A percentile compares a stretch with the other conserved stretches of the same genome.
Conservation (phyloP, 2,113 vertebrate genomes). For the Sceloporus tristichus region DNA sequence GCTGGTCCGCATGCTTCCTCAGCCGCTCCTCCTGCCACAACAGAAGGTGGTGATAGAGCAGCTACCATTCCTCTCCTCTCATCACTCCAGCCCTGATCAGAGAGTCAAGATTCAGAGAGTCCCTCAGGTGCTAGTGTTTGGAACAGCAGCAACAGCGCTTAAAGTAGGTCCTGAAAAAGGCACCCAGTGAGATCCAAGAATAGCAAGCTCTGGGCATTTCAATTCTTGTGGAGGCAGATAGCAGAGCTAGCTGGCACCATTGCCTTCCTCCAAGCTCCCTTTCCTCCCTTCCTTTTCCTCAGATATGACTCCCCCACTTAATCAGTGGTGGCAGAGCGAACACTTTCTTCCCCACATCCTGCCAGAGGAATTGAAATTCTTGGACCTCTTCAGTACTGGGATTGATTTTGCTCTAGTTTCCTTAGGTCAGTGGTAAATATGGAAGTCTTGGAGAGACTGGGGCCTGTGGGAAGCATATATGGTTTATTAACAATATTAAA, state of each 20-base stretch:
- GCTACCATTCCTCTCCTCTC: conserved; percentile 66
- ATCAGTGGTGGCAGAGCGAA: background rate
- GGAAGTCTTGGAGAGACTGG: background rate
- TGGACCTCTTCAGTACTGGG: conserved; percentile 1
- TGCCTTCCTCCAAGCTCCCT: background rate
- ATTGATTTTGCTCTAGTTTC: background rate
- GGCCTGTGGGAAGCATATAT: background rate
- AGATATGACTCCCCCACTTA: background rate
- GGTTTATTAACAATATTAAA: background rate
- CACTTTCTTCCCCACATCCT: background rate
- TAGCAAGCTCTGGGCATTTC: background rate
- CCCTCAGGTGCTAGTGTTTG: conserved; percentile 76
- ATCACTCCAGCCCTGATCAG: conserved; percentile 70
- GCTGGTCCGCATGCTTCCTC: conserved; percentile 71
- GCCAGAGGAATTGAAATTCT: conserved; percentile 30
- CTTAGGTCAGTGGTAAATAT: background rate
- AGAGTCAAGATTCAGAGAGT: conserved; percentile 78
- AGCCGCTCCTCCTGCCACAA: conserved; percentile 71
- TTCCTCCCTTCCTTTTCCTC: background rate
- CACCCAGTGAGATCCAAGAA: conserved; percentile 25
- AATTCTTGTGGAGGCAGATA: background rate
- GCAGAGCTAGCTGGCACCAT: background rate
- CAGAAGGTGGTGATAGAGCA: conserved; percentile 73
- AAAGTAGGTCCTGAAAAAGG: conserved; percentile 75
- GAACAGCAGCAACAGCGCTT: conserved; percentile 71